Evolutionary conservation across 2,113 vertebrate genomes (phyloP).

Genomic region (Saccopteryx leptura): DNA sequence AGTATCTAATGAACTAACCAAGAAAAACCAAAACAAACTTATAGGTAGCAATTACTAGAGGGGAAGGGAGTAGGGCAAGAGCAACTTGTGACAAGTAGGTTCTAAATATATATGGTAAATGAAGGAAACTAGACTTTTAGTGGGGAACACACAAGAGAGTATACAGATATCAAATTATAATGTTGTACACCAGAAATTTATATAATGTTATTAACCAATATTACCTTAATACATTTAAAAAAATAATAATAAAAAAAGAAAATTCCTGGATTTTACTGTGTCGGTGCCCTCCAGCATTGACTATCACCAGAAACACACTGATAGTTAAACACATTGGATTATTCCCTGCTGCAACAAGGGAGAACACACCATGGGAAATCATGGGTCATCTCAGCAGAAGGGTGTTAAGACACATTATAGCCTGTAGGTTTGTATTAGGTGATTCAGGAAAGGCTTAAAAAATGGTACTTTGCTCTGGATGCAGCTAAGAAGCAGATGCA

Average conservation of each 20-base stretch:
- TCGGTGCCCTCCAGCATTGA: not conserved
- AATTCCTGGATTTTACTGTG: not conserved
- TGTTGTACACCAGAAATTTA: not conserved
- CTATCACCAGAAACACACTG: not conserved
- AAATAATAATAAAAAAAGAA: not conserved
- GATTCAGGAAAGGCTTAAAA: not conserved
- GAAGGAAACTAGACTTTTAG: not conserved
- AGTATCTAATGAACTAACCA: not conserved
- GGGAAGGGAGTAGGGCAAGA: not conserved
- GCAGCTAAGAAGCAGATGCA: not conserved
- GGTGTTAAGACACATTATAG: not conserved
- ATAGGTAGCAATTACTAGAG: not conserved
- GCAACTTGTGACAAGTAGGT: not conserved
- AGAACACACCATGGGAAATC: not conserved
- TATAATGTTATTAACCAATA: not conserved
- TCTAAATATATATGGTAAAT: not conserved
- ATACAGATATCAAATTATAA: not conserved
- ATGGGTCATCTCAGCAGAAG: not conserved
- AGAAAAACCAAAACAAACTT: not conserved
- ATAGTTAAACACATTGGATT: not conserved
- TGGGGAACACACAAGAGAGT: not conserved
- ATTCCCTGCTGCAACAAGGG: not conserved
- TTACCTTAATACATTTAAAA: not conserved
- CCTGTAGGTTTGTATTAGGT: not conserved
- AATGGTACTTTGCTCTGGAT: not conserved